Base-by-base conservation (phyloP, 2,888 invertebrate species). In the Thereva nobilitata region DNA sequence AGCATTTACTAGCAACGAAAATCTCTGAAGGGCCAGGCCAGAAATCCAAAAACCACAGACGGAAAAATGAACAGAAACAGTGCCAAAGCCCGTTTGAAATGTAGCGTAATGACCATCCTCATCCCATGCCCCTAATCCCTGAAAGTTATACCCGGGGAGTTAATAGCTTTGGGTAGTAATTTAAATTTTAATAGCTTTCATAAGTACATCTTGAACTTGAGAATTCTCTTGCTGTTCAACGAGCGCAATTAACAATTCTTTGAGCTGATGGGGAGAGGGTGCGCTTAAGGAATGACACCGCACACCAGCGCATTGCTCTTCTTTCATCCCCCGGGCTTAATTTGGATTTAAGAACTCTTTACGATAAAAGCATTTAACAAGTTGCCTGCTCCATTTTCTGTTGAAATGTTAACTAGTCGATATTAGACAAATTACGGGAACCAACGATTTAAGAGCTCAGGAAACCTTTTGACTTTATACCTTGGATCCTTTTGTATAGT, bases 211-310 rank as follows among this genome's bases (percentile, higher is more conserved):
- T 67, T 65, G 49, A 64, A 42, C 55, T 50, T 57, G 67, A 57
- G 53, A 64, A 50, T 57, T 53, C 64, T 64, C 44, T n/a, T 10
- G 5, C 34, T 44, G 66, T 47, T 54, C 54, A 40, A 35, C 42
- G 64, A 67, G 54, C 38, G 54, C 44, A 64, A 56, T 67, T 64
- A 56, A 64, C 67, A 64, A 64, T 67, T 64, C 54, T 61, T 64
- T 53, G 38, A n/a, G 7, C 40, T 61, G 8, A n/a, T 23, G 35
- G 9, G 61, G 57, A 45, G n/a, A n/a, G 44, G 61, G 7, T 3
- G n/a, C 49, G n/a, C 61, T 57, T 44, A 40, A 12, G 34, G 50
- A 49, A 38, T 37, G 7, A 4, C 23, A 4, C 42, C 41, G 37
- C 45, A 12, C 35, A 44, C 23, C 44, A 44, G 45, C 5, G 8